Base-by-base conservation (phyloP, 2,888 invertebrate genomes). In the Epiblema foenella region DNA sequence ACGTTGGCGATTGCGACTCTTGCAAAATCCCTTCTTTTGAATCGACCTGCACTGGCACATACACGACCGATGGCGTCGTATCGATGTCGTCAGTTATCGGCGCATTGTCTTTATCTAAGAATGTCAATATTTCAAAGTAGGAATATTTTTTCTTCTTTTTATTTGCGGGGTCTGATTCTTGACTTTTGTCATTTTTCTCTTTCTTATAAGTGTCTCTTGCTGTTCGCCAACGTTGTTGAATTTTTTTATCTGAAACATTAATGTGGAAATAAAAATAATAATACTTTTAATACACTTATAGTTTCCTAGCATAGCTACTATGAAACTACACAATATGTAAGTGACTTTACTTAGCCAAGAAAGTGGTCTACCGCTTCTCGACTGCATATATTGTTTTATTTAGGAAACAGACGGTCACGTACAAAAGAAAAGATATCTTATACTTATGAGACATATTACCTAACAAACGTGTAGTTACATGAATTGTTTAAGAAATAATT, bases 191-290 rank as follows among this genome's bases (percentile, higher is more conserved):
- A 20, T 12, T 54, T 24, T 24, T 54, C 20, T 54, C 54, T 59
- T 59, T 59, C 37, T 59, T 39, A 10, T 59, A 59, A 15, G 59
- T 37, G n/a, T 59, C 59, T 20, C 59, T 59, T 59, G 59, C 59
- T 17, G 59, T 59, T 59, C 59, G 59, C 59, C 59, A 59, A 33
- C 59, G 59, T 20, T 59, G 59, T 37, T 59, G 59, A 18, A 59
- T 33, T 39, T 59, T 37, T 15, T 59, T 59, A 15, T 54, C 54
- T 54, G 54, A 54, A 54, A 54, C 20, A 20, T 46, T 46, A 42
- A 46, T 46, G 4, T 10, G 12, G 12, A 39, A 4, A 4, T 24
- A 24, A 24, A 24, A 24, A 24, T 24, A 24, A 3, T 24, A 24
- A 24, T 3, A 24, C 1, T 24, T 1, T 24, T 4, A 24, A 3